Evolutionary conservation across 2,113 vertebrate genomes (phyloP).

Genomic region (Arothron firmamentum): DNA sequence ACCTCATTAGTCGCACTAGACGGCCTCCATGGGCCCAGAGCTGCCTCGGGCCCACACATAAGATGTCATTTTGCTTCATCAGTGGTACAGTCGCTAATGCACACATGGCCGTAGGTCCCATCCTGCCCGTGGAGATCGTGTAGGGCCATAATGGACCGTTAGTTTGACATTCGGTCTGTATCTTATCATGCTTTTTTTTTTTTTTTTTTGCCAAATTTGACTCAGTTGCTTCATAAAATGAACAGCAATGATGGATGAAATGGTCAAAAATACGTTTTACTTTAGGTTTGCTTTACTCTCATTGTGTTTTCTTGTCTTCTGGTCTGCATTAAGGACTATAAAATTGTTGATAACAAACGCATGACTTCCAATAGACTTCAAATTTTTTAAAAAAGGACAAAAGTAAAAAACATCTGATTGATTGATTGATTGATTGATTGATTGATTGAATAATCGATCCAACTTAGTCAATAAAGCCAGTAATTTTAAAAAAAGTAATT

Average conservation of each 20-base stretch:
- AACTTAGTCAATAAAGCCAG: too few species aligned
- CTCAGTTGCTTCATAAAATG: slow-evolving; percentile 12
- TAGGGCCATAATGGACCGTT: slow-evolving; percentile 46
- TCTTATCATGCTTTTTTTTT: slow-evolving; percentile 34
- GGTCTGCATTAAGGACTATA: too few species aligned
- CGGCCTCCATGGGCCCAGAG: slow-evolving; percentile 51
- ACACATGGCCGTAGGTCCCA: slow-evolving; percentile 36
- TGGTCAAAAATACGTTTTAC: neutral
- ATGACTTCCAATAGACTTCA: too few species aligned
- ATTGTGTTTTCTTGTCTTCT: too few species aligned
- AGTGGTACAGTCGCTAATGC: slow-evolving; percentile 48
- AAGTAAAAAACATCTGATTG: too few species aligned
- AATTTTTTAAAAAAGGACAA: too few species aligned
- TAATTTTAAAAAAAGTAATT: too few species aligned
- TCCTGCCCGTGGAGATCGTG: slow-evolving; percentile 29
- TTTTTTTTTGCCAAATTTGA: slow-evolving; percentile 37
- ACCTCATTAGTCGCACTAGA: slow-evolving; percentile 68
- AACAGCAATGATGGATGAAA: slow-evolving; percentile 1
- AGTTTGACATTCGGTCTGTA: slow-evolving; percentile 42
- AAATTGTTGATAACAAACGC: too few species aligned
- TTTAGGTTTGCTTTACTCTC: too few species aligned
- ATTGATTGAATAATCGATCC: too few species aligned
- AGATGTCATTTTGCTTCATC: slow-evolving; percentile 65
- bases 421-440: too few species aligned
- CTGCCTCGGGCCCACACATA: slow-evolving; percentile 57